Base-by-base conservation (phyloP, 1,140 invertebrate genomes). In the Megalopta genalis region DNA sequence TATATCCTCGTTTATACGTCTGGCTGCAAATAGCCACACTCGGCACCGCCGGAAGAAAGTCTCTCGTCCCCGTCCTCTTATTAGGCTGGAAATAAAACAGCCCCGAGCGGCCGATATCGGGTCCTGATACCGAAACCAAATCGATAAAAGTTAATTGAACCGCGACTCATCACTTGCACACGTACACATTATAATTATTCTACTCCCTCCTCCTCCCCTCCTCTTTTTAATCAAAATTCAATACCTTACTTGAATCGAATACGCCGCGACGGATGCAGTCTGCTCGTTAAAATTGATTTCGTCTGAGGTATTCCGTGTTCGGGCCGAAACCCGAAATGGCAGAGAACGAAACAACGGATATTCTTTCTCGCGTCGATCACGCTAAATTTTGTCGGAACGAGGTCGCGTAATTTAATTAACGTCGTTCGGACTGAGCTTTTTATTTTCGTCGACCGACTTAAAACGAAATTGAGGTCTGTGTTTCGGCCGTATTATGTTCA, bases 11-110 rank as follows among this genome's bases (percentile, higher is more conserved):
- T 37, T 8, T 10, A n/a, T n/a, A 59, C 21, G 66, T 70, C n/a
- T 52, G 23, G 49, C n/a, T 39, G 46, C 21, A 42, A 75, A 75
- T 42, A 75, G 63, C 21, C 49, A 18, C 49, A 18, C 32, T 42
- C 8, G n/a, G 27, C 7, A 14, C n/a, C 0, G 16, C 10, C 37
- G 21, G 16, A 25, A 37, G n/a, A 42, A 16, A 32, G 42, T 25
- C 10, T 8, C 18, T 21, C 54, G 21, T 6, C 21, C 18, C 39
- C 14, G 10, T 67, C 46, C 25, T 18, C 42, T 27, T 67, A 9
- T 27, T 21, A 10, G 23, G 42, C 46, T 52, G 8, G 12, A 52
- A 68, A 68, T 68, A 68, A 27, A 32, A 52, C 18, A 16, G 46
- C 3, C 46, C 16, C 8, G 49, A 9, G 4, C 16, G n/a, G 3